A percentile compares a stretch with the other conserved stretches of the same genome.
These are phyloP conservation scores for Pseudorhombus dupliciocellatus DNA, from an alignment of 2,113 vertebrate species.

Conservation along the genomic window DNA sequence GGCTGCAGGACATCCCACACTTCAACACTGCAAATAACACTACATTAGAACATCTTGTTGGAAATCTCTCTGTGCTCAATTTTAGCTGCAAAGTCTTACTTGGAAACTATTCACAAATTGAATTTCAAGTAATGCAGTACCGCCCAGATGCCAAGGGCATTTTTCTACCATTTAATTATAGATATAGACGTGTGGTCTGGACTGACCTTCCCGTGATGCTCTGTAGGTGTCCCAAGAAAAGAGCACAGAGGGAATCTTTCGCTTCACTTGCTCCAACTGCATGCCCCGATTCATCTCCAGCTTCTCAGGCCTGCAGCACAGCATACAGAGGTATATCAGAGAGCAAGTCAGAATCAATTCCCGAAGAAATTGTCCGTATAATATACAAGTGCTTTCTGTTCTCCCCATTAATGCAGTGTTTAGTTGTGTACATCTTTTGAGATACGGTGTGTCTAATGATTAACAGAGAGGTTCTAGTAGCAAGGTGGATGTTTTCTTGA, in stretches of 20 bases:
- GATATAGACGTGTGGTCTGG: background rate
- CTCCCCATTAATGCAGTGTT: background rate
- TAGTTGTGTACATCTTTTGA: background rate
- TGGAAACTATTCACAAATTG: background rate
- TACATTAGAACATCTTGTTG: constrained; percentile 7
- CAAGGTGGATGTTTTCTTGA: background rate
- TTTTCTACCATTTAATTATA: constrained; percentile 1
- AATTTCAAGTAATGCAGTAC: constrained; percentile 4
- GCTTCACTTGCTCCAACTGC: constrained; percentile 90
- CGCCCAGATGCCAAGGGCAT: background rate
- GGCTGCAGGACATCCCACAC: constrained; percentile 89
- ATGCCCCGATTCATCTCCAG: constrained; percentile 88
- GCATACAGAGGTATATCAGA: background rate
- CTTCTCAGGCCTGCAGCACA: constrained; percentile 85
- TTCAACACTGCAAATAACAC: constrained; percentile 81
- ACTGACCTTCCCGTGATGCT: constrained; percentile 87
- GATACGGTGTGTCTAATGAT: constrained; percentile 19
- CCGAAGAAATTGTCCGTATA: background rate
- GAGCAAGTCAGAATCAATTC: background rate
- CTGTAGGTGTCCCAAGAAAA: constrained; percentile 89
- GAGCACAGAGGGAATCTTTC: constrained; percentile 84
- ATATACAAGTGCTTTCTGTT: background rate
- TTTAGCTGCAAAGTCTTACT: background rate
- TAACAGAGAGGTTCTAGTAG: background rate
- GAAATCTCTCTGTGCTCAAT: background rate